Conservation (phyloP, 2,113 vertebrate species). For the Aix galericulata region DNA sequence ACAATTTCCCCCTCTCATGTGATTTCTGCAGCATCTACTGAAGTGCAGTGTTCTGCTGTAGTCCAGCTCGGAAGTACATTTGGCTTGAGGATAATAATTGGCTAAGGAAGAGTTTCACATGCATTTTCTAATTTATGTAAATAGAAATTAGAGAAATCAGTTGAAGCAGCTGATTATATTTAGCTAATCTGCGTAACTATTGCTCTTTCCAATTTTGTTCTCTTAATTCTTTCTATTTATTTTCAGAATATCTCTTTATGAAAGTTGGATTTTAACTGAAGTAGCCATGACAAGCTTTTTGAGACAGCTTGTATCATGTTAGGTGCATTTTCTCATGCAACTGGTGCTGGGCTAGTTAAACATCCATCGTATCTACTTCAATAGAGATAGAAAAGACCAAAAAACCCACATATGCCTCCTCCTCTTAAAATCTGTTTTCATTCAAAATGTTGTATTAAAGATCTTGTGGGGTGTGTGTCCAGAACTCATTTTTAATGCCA, state of each 20-base stretch:
- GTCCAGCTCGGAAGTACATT: not conserved
- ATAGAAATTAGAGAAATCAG: not conserved
- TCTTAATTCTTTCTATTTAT: not conserved
- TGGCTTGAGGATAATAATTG: not conserved
- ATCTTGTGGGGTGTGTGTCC: not conserved
- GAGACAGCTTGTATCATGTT: not conserved
- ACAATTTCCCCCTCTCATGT: not conserved
- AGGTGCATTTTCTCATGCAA: fast-evolving
- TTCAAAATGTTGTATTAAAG: not conserved
- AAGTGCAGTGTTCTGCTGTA: not conserved
- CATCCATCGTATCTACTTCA: not conserved
- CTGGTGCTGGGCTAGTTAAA: not conserved
- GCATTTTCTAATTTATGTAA: not conserved
- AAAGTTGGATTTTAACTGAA: not conserved
- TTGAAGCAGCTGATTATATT: not conserved
- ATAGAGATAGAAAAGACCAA: not conserved
- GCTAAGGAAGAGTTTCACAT: not conserved
- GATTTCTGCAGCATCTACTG: not conserved
- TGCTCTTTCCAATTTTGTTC: not conserved
- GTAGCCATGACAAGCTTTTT: not conserved
- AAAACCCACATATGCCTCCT: not conserved
- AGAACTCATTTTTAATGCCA: not conserved
- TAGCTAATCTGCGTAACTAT: not conserved
- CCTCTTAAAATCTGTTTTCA: not conserved
- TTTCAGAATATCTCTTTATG: not conserved